Base-by-base conservation (phyloP, 2,888 invertebrate genomes). In the Lepetodrilus schrolli region DNA sequence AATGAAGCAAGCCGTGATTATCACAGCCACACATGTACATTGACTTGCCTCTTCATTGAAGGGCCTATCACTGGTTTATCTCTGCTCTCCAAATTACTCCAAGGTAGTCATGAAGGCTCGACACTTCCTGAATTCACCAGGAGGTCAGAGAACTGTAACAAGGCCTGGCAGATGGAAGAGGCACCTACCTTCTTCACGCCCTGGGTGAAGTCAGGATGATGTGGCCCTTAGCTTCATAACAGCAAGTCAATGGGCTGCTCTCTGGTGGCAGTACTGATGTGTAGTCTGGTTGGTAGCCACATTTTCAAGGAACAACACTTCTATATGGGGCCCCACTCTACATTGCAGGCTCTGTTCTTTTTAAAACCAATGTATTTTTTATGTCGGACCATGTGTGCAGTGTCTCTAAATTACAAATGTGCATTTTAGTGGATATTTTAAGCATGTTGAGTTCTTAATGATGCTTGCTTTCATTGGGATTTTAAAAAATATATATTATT, bases 1-100 rank as follows among this genome's bases (percentile, higher is more conserved):
- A 43, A 4, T 43, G 43, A 43, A 17, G 43, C 43, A 43, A 58
- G 58, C n/a, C 26, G 58, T 58, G 34, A 58, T 58, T 58, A 58
- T 58, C 23, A 34, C 30, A 58, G 34, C 26, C 58, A 58, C 58
- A 58, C 58, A 58, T 58, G 58, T 58, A 23, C 58, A 34, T 26
- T 26, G 26, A 13, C 26, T 23, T 58, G 58, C 58, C 58, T 58
- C 13, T 23, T 30, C 17, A 13, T 13, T 17, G 17, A n/a, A 58
- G 58, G 7, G 30, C 3, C 58, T 58, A 26, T 34, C 58, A 58
- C 17, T 58, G 30, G 26, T 30, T n/a, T 30, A 30, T 34, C 58
- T 30, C 30, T 26, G 21, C 58, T 58, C 34, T 34, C 26, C 26
- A 58, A 34, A 30, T 30, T 58, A 58, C 58, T 30, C 58, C 3